Percentiles rank a stretch among this genome's conserved stretches.
phyloP scores from a whole-genome alignment of 2,888 invertebrate genomes.

The Microdon myrmicae region DNA sequence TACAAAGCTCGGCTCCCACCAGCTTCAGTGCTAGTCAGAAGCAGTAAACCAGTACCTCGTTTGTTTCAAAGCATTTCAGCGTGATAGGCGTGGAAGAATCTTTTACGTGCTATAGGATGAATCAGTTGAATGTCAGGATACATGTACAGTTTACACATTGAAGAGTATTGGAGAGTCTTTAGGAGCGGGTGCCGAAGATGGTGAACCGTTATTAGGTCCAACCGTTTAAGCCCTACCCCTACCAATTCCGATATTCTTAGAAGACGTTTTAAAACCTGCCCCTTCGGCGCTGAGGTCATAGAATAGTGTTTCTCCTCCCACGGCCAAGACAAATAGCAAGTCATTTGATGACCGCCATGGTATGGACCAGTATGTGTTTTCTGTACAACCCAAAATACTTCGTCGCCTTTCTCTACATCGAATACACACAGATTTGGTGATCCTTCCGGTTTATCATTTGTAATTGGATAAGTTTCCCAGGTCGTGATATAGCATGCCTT shows the following conservation, averaged over 20 bases:
- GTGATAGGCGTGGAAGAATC: slow-evolving; percentile 92
- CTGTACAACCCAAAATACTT: slow-evolving; percentile 79
- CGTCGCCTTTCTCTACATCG: slow-evolving; percentile 76
- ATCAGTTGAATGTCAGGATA: slow-evolving; percentile 83
- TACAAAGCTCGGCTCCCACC: slow-evolving; percentile 96
- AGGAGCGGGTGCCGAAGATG: slow-evolving; percentile 67
- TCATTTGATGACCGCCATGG: slow-evolving; percentile 89
- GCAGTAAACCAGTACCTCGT: slow-evolving; percentile 83
- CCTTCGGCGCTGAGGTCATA: slow-evolving; percentile 74
- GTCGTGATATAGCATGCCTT: slow-evolving; percentile 81
- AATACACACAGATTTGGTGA: slow-evolving; percentile 83
- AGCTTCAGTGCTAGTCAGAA: slow-evolving; percentile 89
- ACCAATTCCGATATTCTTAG: slow-evolving; percentile 68
- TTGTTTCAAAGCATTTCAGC: slow-evolving; percentile 93
- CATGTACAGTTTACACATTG: slow-evolving; percentile 84
- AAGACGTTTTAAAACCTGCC: slow-evolving; percentile 63
- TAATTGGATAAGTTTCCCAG: slow-evolving; percentile 80
- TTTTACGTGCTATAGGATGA: slow-evolving; percentile 85
- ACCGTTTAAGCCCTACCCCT: slow-evolving; percentile 64
- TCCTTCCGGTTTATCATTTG: slow-evolving; percentile 74
- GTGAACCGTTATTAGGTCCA: slow-evolving; percentile 63
- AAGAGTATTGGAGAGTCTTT: slow-evolving; percentile 86
- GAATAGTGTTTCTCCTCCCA: slow-evolving; percentile 85
- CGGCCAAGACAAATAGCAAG: slow-evolving; percentile 77
- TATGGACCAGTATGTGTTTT: slow-evolving; percentile 87